These are phyloP conservation scores for Syrmaticus mikado DNA, from an alignment of 2,113 vertebrate species.

Conservation along the genomic window DNA sequence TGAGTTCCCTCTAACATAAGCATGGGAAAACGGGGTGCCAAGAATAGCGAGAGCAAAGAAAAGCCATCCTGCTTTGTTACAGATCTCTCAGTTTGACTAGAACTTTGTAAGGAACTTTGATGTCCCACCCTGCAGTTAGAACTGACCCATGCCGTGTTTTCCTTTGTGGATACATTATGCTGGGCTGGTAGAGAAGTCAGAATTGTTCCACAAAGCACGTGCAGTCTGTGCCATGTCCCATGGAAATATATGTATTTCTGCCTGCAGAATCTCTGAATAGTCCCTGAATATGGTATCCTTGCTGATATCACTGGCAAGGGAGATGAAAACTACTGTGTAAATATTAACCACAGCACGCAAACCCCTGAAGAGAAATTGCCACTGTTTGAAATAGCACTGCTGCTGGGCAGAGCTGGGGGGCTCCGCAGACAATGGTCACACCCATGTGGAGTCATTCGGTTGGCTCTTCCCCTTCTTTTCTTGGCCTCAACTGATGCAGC, in stretches of 20 bases:
- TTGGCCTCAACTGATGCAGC: accelerated
- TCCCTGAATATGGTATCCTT: not conserved
- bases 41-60: not conserved
- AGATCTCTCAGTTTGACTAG: not conserved
- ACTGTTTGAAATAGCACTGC: not conserved
- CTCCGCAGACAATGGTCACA: accelerated
- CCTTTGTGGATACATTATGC: not conserved
- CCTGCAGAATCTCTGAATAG: not conserved
- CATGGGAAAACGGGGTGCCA: not conserved
- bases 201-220: not conserved
- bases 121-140: not conserved
- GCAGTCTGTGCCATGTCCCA: not conserved
- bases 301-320: not conserved
- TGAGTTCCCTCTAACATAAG: not conserved
- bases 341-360: not conserved
- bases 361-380: not conserved
- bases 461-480: not conserved
- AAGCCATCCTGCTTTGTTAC: not conserved
- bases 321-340: not conserved
- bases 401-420: not conserved
- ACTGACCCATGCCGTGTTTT: not conserved
- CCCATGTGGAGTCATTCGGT: accelerated
- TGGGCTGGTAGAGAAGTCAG: not conserved
- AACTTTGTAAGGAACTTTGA: not conserved
- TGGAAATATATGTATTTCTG: not conserved